These are phyloP conservation scores for Falco rusticolus DNA, from an alignment of 2,797 vertebrate species.

Conservation along the genomic window DNA sequence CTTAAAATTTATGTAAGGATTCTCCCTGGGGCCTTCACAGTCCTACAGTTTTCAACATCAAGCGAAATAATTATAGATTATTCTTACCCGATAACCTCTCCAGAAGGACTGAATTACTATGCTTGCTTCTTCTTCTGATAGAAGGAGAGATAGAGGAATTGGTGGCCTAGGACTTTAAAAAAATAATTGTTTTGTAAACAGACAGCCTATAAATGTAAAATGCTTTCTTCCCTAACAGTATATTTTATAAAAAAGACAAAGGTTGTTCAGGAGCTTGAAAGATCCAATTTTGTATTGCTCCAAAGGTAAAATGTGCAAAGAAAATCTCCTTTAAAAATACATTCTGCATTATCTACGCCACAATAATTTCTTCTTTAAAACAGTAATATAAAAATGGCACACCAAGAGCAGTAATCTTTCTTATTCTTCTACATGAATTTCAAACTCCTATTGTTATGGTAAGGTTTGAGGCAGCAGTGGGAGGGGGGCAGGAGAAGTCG, in stretches of 20 bases:
- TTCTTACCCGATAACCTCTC: conserved; percentile 90
- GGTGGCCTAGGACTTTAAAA: conserved; percentile 84
- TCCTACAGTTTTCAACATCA: conserved; percentile 42
- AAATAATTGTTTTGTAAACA: not conserved
- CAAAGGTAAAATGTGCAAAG: not conserved
- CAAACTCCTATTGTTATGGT: not conserved
- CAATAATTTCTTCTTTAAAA: not conserved
- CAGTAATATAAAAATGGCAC: not conserved
- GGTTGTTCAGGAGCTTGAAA: not conserved
- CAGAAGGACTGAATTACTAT: conserved; percentile 90
- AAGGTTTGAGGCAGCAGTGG: not conserved
- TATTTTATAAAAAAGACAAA: not conserved
- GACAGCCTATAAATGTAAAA: not conserved
- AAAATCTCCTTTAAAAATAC: not conserved
- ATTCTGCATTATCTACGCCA: not conserved
- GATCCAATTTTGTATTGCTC: not conserved
- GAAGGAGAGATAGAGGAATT: conserved; percentile 82
- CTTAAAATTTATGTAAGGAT: conserved; percentile 62
- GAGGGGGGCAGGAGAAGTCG: not conserved
- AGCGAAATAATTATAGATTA: conserved; percentile 27
- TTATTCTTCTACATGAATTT: not conserved
- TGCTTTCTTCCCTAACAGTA: not conserved
- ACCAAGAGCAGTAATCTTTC: not conserved
- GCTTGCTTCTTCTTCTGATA: conserved; percentile 84
- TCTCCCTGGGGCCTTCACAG: conserved; percentile 45